Base-by-base conservation (phyloP, 2,888 invertebrate genomes). In the Calliphora vomitoria region DNA sequence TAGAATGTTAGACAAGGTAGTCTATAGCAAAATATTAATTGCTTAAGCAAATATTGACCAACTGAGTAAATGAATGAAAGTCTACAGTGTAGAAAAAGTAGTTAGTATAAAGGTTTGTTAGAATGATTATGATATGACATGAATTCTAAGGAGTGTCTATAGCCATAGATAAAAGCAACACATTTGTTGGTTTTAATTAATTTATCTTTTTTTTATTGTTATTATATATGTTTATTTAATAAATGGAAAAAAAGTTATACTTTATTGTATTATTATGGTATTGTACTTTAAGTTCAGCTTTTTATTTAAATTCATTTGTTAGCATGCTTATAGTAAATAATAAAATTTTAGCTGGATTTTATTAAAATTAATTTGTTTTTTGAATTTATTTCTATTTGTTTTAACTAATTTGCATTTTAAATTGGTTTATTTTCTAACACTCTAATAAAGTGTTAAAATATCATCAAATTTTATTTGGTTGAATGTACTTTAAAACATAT, bases 131-230 rank as follows among this genome's bases (percentile, higher is more conserved):
- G 20, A 58, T 20, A 31, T 38, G 58, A 11, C 15, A 58, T 72
- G 1, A 35, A 20, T 84, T 58, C n/a, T 66, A 79, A 79, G 84
- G 79, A 62, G 84, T 60, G 84, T 35, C 50, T 53, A 74, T 50
- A 53, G 10, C 35, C 15, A 20, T 75, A 68, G 11, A 58, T 38
- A 60, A 47, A 60, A 50, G 25, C 10, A 41, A 71, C 58, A 76
- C n/a, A 68, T 55, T 68, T 66, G 60, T 18, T 50, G 18, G 20
- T 8, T 20, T 82, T 53, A 53, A 68, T 55, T 38, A 44, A 55
- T 55, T 55, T 44, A 50, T 58, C 31, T n/a, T 25, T 2, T 31
- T 15, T 11, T 11, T 62, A 35, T 50, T 50, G 64, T 76, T 58
- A 64, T 18, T 8, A 38, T 50, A 41, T 78, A 69, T 78, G 82